Evolutionary conservation across 1,140 invertebrate species (phyloP), one percentile per base, ranked within the genome.

Genomic region (Capitella teleta): DNA sequence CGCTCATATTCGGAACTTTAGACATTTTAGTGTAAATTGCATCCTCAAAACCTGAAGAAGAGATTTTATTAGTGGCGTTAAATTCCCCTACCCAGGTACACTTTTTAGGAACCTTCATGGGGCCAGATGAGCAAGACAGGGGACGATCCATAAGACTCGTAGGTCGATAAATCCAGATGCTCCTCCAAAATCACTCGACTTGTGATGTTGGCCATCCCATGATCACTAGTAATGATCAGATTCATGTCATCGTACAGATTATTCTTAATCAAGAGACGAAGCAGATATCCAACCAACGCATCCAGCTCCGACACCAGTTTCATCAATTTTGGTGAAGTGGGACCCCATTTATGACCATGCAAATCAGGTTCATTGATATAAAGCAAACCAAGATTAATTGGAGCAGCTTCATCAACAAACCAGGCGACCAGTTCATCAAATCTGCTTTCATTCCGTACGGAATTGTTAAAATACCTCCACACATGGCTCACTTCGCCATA

Each of bases 281-380:
- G 32, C 21, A 73, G 47, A 25, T 59, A 53, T 6, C 66, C 69
- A 25, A 71, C 26, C 5, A 61, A 21, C 0, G 5, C 37, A 53
- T 62, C 64, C 56, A 62, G 67, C 58, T 45, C 64, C 57, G 23
- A 61, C 6, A 72, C 56, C 47, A 55, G 60, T 12, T 51, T 30
- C 19, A 55, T 52, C 41, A 75, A 60, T 38, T 69, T 43, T 23
- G 37, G 25, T 12, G 66, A 67, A 34, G 68, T 55, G 14, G 73
- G 68, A 3, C 74, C 74, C 48, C 52, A 56, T 0, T 25, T 46
- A 55, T 76, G 73, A 8, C 68, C 80, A 51, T 74, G 70, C 4
- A 65, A 62, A 62, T 86, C 84, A 1, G 84, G 84, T 61, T 85
- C 79, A 58, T 85, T 77, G 57, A 85, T 80, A 61, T 87, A 87